These are phyloP conservation scores for Sphaerophoria rueppellii DNA, from an alignment of 2,888 invertebrate species.

Conservation along the genomic window DNA sequence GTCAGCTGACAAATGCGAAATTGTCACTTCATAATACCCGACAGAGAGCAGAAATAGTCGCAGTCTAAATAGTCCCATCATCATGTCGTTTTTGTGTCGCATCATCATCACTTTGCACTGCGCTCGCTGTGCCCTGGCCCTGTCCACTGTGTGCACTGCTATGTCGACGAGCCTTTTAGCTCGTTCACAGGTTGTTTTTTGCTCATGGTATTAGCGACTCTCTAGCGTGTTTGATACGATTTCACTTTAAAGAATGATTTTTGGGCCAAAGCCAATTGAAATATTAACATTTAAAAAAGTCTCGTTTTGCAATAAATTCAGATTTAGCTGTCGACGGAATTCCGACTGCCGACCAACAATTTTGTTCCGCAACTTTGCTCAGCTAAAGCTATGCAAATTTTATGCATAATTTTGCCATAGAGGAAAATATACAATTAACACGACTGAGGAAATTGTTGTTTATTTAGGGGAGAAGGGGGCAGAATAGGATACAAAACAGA, in stretches of 20 bases:
- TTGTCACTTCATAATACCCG: conserved; percentile 3
- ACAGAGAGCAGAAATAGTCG: neutral
- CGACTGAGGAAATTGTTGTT: conserved; percentile 49
- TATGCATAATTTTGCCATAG: conserved; percentile 1
- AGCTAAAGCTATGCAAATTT: neutral
- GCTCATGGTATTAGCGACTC: conserved; percentile 19
- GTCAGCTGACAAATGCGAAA: conserved; percentile 46
- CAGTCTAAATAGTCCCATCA: conserved; percentile 21
- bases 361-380: neutral
- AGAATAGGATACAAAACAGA: conserved; percentile 14
- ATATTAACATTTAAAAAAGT: conserved; percentile 61
- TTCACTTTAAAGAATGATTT: conserved; percentile 41
- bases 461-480: conserved; percentile 15
- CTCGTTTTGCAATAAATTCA: conserved; percentile 45
- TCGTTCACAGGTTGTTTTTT: conserved; percentile 71
- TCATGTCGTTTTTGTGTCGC: conserved; percentile 20
- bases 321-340: conserved; percentile 28
- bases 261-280: conserved; percentile 63
- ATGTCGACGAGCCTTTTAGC: conserved; percentile 21
- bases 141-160: too few relatives aligned
- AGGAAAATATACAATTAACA: conserved; percentile 23
- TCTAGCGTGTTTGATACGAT: conserved; percentile 57
- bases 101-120: conserved; percentile 7
- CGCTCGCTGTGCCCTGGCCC: neutral
- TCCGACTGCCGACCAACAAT: neutral